Conservation (phyloP, 2,888 invertebrate species). For the Dryocosmus kuriphilus region DNA sequence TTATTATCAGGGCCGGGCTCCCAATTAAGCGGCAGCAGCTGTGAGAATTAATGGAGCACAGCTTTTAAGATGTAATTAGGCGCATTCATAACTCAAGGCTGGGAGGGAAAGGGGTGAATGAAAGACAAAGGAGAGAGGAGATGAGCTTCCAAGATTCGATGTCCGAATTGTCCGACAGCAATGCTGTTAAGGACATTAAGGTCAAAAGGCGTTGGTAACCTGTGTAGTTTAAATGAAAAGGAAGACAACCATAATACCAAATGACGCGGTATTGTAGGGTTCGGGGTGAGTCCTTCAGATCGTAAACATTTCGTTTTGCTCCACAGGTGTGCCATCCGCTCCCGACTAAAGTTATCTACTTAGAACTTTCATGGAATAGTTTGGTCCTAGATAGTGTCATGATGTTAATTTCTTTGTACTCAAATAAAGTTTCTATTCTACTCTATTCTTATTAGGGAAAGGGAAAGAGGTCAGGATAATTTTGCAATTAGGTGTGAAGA, state of each 20-base stretch:
- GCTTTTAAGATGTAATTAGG: conserved; percentile 84
- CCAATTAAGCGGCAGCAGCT: conserved; percentile 83
- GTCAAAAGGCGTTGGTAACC: conserved; percentile 3
- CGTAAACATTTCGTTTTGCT: conserved; percentile 78
- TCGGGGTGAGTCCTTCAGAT: conserved; percentile 67
- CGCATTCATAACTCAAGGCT: conserved; percentile 81
- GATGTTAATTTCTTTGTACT: not conserved
- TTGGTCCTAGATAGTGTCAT: not conserved
- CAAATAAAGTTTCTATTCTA: not conserved
- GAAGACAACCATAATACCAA: no score
- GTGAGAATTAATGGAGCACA: conserved; percentile 83
- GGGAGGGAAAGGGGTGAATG: conserved; percentile 54
- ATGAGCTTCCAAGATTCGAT: conserved; percentile 44
- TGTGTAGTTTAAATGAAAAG: no score
- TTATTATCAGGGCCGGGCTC: conserved; percentile 81
- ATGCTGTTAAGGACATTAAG: conserved; percentile 9
- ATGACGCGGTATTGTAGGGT: conserved; percentile 40
- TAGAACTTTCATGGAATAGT: conserved; percentile 52
- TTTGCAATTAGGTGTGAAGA: not conserved
- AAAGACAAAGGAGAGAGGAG: conserved; percentile 53
- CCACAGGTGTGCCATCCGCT: conserved; percentile 77
- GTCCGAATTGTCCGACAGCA: conserved; percentile 24
- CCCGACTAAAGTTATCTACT: conserved; percentile 72
- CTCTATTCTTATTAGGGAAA: not conserved
- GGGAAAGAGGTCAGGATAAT: not conserved